Evolutionary conservation across 2,113 vertebrate species (phyloP).

Genomic region (Aldabrachelys gigantea): DNA sequence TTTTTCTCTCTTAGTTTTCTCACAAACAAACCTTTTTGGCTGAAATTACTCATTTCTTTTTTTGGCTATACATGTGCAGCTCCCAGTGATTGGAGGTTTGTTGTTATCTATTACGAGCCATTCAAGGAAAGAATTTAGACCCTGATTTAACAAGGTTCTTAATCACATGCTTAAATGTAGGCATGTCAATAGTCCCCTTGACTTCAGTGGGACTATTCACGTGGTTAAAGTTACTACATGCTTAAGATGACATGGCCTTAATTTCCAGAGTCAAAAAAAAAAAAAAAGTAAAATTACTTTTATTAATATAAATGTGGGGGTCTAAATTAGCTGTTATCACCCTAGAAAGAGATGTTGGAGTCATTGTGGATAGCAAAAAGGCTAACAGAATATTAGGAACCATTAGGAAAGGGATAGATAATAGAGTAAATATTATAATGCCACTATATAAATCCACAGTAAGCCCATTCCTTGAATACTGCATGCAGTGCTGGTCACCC

Average conservation of each 20-base stretch:
- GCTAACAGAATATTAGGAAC: neutral
- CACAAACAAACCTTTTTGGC: neutral
- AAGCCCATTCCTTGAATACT: neutral
- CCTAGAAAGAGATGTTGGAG: neutral
- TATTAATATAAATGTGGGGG: neutral
- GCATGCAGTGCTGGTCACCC: neutral
- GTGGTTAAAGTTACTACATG: neutral
- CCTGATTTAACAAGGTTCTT: neutral
- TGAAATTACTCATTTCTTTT: neutral
- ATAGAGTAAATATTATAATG: neutral
- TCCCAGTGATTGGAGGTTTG: neutral
- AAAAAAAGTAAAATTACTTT: neutral
- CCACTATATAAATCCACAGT: neutral
- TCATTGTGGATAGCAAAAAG: neutral
- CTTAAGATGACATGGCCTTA: neutral
- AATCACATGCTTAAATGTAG: neutral
- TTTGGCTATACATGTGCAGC: neutral
- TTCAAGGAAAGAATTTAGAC: neutral
- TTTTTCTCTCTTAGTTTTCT: neutral
- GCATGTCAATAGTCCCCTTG: neutral
- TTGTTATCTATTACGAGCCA: conserved; percentile 15
- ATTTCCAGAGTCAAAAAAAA: neutral
- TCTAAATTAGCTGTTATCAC: neutral
- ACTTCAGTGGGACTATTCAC: neutral
- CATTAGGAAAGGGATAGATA: neutral